Evolutionary conservation across 1,140 invertebrate genomes (phyloP).

Genomic region (Camponotus floridanus): DNA sequence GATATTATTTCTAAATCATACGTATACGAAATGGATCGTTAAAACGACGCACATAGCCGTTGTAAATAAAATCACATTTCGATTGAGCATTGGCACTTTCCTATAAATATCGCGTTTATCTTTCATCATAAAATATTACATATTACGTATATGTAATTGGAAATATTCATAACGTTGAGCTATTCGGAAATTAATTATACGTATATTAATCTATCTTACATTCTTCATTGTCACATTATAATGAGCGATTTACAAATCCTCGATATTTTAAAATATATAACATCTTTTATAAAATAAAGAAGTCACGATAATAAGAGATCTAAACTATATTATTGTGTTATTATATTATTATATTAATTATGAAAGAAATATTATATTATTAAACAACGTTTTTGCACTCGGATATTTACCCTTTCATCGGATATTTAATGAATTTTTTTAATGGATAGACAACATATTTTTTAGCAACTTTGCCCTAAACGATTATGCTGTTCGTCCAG

Average conservation of each 20-base stretch:
- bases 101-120: background rate
- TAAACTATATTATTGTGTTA: background rate
- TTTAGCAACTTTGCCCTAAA: slow-evolving; percentile 53
- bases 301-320: background rate
- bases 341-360: background rate
- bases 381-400: background rate
- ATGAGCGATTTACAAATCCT: slow-evolving; percentile 5
- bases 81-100: slow-evolving; percentile 62
- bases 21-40: background rate
- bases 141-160: background rate
- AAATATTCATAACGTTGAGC: slow-evolving; percentile 12
- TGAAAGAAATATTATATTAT: background rate
- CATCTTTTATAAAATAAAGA: background rate
- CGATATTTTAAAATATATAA: background rate
- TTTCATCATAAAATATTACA: slow-evolving; percentile 17
- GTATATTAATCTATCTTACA: background rate
- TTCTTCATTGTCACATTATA: background rate
- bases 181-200: slow-evolving; percentile 26
- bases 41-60: background rate
- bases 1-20: background rate
- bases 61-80: slow-evolving; percentile 21
- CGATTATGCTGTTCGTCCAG: slow-evolving; percentile 85
- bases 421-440: too few species aligned
- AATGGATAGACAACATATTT: background rate
- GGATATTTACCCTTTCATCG: background rate